phyloP scores from a whole-genome alignment of 2,113 vertebrate genomes.

The Symphodus melops region DNA sequence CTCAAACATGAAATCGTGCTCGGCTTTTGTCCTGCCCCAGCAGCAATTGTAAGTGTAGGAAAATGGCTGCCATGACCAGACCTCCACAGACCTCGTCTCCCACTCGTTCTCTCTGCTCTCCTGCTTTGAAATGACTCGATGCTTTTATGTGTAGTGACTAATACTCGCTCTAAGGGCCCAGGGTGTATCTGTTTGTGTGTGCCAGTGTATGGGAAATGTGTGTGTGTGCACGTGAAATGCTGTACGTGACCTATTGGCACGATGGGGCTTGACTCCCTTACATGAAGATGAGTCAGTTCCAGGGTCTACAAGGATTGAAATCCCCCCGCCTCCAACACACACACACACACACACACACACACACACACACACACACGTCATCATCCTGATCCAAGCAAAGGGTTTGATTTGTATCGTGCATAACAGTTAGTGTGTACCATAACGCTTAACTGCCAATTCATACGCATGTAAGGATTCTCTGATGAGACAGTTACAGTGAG shows the following conservation, averaged over 20 bases:
- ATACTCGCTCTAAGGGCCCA: slow-evolving; percentile 71
- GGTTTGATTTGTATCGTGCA: slow-evolving; percentile 60
- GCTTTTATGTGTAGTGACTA: slow-evolving; percentile 82
- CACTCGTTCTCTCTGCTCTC: slow-evolving; percentile 64
- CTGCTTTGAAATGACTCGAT: slow-evolving; percentile 72
- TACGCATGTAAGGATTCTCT: slow-evolving; percentile 4
- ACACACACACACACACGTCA: slow-evolving; percentile 42
- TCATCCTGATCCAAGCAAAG: slow-evolving; percentile 51
- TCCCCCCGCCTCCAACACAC: background rate
- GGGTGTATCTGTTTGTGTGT: slow-evolving; percentile 63
- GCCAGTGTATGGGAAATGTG: slow-evolving; percentile 27
- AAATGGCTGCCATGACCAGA: slow-evolving; percentile 71
- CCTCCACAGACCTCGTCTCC: slow-evolving; percentile 68
- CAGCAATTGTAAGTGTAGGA: slow-evolving; percentile 35
- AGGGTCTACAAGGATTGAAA: slow-evolving; percentile 61
- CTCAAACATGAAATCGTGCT: slow-evolving; percentile 24
- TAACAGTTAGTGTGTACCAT: slow-evolving; percentile 16
- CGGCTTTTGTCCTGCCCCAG: slow-evolving; percentile 27
- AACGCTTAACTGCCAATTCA: slow-evolving; percentile 28
- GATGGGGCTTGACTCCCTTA: slow-evolving; percentile 54
- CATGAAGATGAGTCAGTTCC: slow-evolving; percentile 75
- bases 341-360: no score
- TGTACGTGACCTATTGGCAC: slow-evolving; percentile 57
- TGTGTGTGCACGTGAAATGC: slow-evolving; percentile 7
- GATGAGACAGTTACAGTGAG: slow-evolving; percentile 32